Conservation (phyloP, 2,797 vertebrate genomes). For the Brachyalestes nurse region DNA sequence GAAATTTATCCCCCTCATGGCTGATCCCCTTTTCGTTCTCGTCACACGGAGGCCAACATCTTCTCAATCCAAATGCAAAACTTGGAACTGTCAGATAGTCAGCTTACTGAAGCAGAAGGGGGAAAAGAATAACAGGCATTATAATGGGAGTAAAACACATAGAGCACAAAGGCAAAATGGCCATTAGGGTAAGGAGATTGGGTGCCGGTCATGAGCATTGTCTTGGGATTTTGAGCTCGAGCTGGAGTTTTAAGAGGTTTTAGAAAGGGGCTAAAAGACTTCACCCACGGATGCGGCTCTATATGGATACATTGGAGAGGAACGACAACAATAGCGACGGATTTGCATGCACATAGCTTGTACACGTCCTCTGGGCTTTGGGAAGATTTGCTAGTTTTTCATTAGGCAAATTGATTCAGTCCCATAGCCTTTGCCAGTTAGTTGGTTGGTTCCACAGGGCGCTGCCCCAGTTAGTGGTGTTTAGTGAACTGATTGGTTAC, state of each 20-base stretch:
- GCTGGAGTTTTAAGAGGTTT: conserved; percentile 63
- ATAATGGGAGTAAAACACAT: conserved; percentile 28
- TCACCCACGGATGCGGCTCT: conserved; percentile 46
- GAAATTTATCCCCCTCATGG: conserved; percentile 41
- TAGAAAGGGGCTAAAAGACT: conserved; percentile 56
- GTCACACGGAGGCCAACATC: conserved; percentile 14
- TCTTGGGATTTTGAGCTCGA: conserved; percentile 58
- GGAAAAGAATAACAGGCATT: conserved; percentile 37
- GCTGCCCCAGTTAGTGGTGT: conserved; percentile 46
- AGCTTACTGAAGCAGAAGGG: conserved; percentile 33
- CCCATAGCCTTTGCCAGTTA: background rate
- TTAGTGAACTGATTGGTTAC: background rate
- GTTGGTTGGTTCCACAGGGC: conserved; percentile 53
- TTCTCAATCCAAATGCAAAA: conserved; percentile 29
- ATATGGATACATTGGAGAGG: background rate
- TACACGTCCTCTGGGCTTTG: conserved; percentile 48
- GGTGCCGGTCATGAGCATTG: conserved; percentile 45
- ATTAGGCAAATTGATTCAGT: conserved; percentile 71
- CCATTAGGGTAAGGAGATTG: conserved; percentile 51
- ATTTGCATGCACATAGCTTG: conserved; percentile 64
- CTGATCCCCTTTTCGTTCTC: conserved; percentile 16
- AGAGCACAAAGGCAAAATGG: conserved; percentile 30
- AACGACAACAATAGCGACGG: conserved; percentile 51
- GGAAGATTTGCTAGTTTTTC: conserved; percentile 70
- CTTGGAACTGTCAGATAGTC: conserved; percentile 19